Evolutionary conservation across 2,113 vertebrate species (phyloP), one percentile per base, ranked within the genome.

Genomic region (Halcyon malimbica): DNA sequence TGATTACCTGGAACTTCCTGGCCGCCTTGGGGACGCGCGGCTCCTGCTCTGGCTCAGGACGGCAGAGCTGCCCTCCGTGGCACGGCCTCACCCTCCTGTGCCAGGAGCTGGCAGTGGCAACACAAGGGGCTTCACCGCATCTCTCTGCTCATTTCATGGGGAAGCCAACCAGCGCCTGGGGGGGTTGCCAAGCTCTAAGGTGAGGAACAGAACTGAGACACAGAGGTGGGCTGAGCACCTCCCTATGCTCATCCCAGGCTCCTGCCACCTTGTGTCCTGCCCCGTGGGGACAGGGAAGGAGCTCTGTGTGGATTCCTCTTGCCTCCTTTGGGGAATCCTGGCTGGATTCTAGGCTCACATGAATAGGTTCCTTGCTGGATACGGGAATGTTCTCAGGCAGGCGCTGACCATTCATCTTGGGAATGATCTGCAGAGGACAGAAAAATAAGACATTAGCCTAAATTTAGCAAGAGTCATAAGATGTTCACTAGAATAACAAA

Each of bases 401-500:
- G 12, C 48, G 79, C 11, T 5, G 5, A 44, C 4, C 20, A 28
- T 63, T 62, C 41, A 19, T 8, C 68, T 62, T 10, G 39, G 33
- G 37, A 90, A 71, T 53, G 63, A 51, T 37, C 42, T n/a, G 53
- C 65, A 79, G 57, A 63, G 77, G 77, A 50, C 62, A 87, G 69
- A 84, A 95, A 79, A 96, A 94, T 24, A 83, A 94, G 75, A 39
- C 67, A 63, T n/a, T 94, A 79, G 13, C 41, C 83, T 80, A 85
- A 91, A 94, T 87, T 91, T 93, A 95, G 77, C 50, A 57, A 41
- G 19, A 77, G 54, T 54, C 74, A 14, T 85, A 39, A 93, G 91
- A 76, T 5, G 70, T 59, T 54, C 26, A 10, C 41, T 87, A 83
- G 41, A 92, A 87, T 48, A 92, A 96, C 95, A 96, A 95, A 96